Evolutionary conservation across 2,113 vertebrate species (phyloP).

Genomic region (Semicossyphus pulcher): DNA sequence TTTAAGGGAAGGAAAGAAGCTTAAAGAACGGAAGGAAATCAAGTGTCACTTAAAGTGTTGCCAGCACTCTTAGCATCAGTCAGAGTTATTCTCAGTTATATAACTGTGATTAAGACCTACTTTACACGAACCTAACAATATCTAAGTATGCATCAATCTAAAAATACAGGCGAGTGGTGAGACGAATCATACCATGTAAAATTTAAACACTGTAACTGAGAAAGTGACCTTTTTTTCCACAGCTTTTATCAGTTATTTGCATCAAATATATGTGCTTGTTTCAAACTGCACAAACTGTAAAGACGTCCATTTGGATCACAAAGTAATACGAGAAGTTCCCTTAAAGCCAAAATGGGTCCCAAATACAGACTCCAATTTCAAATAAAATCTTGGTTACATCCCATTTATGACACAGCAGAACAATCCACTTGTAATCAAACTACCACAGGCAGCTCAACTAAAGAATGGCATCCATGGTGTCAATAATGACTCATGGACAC

Average conservation of each 20-base stretch:
- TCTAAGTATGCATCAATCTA: too few relatives aligned
- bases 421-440: conserved; percentile 18
- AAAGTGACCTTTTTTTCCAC: too few relatives aligned
- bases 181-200: too few relatives aligned
- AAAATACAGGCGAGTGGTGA: too few relatives aligned
- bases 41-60: background rate
- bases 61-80: background rate
- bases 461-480: conserved; percentile 1
- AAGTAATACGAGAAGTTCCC: background rate
- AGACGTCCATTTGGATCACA: background rate
- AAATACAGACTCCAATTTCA: too few relatives aligned
- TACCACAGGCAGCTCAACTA: background rate
- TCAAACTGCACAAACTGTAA: background rate
- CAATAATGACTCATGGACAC: conserved; percentile 23
- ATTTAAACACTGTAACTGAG: too few relatives aligned
- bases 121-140: too few relatives aligned
- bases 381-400: too few relatives aligned
- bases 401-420: too few relatives aligned
- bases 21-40: background rate
- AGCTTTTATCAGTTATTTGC: background rate
- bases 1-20: background rate
- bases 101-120: background rate
- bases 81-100: background rate
- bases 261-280: background rate
- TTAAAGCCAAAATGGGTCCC: too few relatives aligned